Base-by-base conservation (phyloP, 1,140 invertebrate genomes). In the Goniozus legneri region DNA sequence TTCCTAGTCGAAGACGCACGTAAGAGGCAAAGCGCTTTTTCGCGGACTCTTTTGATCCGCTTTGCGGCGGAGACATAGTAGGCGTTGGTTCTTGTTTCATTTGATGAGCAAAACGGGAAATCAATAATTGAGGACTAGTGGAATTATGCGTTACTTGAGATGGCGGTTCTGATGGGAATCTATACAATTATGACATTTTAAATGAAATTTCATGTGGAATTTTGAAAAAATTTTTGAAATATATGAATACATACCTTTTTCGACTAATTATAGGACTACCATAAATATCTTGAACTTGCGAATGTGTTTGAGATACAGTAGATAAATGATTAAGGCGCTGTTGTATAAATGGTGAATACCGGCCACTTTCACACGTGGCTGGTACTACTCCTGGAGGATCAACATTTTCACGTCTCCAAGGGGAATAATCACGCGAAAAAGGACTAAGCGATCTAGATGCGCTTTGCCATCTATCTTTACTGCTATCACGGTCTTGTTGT, bases 1-100 rank as follows among this genome's bases (percentile, higher is more conserved):
- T 69, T 12, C 72, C 74, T 12, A 76, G 58, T 44, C 74, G 65
- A 7, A 75, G 81, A 76, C 88, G 87, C 56, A 89, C 83, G 74
- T 89, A 89, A 48, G 86, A 86, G 59, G 85, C 82, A 71, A 88
- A 86, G 59, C 86, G 82, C 56, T 80, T 81, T 56, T 81, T 78
- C 42, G 74, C 76, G 7, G 68, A 72, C 42, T 76, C 68, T 47
- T 74, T 71, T 0, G 63, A 58, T 18, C 40, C 48, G n/a, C 56
- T 38, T 16, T 66, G 64, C 41, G 49, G 31, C 13, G 60, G 66
- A 16, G 65, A 40, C 16, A 54, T 42, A 18, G 44, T 47, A 8
- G 59, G 14, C 4, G 68, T 46, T 4, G 68, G 53, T 20, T 75
- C 71, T 46, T 73, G 72, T 36, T 69, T 71, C 8, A 68, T 10